These are phyloP conservation scores for Drosophila fungiperda DNA, from an alignment of 2,888 invertebrate genomes.

Conservation along the genomic window DNA sequence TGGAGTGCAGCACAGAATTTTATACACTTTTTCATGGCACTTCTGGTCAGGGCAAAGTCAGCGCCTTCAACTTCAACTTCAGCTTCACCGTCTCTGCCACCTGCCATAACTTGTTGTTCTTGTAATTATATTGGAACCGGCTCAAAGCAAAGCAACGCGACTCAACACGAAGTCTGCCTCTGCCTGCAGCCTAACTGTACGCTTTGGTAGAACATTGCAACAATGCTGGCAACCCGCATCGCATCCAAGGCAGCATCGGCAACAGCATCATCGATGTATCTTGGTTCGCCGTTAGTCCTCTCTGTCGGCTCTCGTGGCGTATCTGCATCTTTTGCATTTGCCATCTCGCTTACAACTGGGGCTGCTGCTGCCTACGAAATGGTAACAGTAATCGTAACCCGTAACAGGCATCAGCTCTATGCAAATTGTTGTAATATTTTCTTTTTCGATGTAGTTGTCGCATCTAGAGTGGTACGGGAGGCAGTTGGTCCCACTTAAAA, in stretches of 20 bases:
- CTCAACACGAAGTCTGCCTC: constrained; percentile 35
- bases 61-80: constrained; percentile 1
- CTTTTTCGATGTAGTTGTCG: constrained; percentile 30
- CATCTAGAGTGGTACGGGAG: background rate
- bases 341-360: constrained; percentile 28
- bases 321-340: constrained; percentile 73
- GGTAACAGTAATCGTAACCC: constrained; percentile 67
- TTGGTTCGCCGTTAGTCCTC: constrained; percentile 60
- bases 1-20: constrained; percentile 2
- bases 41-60: constrained; percentile 15
- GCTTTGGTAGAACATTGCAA: constrained; percentile 33
- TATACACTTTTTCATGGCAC: constrained; percentile 47
- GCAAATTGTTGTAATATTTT: constrained; percentile 79
- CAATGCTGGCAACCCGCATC: constrained; percentile 29
- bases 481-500: constrained; percentile 52
- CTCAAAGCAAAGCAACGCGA: constrained; percentile 39
- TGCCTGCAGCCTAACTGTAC: constrained; percentile 57
- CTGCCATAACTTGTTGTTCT: constrained; percentile 69
- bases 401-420: constrained; percentile 66
- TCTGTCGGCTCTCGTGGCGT: constrained; percentile 51
- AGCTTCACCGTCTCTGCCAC: constrained; percentile 37
- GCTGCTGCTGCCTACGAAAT: constrained; percentile 48
- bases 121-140: constrained; percentile 70
- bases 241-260: constrained; percentile 25
- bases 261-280: constrained; percentile 40